Evolutionary conservation across 2,888 invertebrate species (phyloP), one percentile per base, ranked within the genome.

Genomic region (Romanomermis culicivorax): DNA sequence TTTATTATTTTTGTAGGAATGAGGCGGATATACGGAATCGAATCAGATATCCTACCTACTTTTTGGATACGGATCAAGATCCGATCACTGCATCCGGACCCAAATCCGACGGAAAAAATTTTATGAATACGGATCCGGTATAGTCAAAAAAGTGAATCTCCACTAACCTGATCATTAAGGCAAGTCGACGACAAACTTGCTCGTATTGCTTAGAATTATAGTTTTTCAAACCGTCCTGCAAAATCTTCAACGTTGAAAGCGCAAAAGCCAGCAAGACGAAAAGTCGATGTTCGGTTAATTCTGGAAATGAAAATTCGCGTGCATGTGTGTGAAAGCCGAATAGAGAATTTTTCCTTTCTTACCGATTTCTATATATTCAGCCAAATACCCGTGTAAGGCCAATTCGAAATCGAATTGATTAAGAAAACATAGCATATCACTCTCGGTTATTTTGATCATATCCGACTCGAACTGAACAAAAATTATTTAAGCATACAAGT

Each of bases 381-480:
- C 57, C 53, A 62, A 59, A 7, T 62, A 62, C 17, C 60, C 57
- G 1, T 62, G 60, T 56, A 62, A 64, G 36, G 65, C 43, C 29
- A 64, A 59, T 2, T 61, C 58, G n/a, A 66, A 60, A 17, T 61
- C 58, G 42, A 67, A 58, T 58, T 67, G 67, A 24, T 62, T 60
- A 14, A 67, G 56, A 17, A 67, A 51, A 4, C 61, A 58, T 3
- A 62, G 58, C 30, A 67, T 54, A 57, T 67, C 66, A 1, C 52
- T 24, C 55, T 67, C 67, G 7, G 59, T 60, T 25, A 65, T 59
- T 3, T 60, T 59, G 11, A 63, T 58, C 25, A 55, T 47, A 52
- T 56, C 29, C 30, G 49, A 47, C 42, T 55, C 43, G 14, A 17
- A 24, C 53, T 53, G 25, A 43, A 53, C 2, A 3, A 27, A 20